phyloP scores from a whole-genome alignment of 2,113 vertebrate genomes.

The Edolisoma coerulescens region DNA sequence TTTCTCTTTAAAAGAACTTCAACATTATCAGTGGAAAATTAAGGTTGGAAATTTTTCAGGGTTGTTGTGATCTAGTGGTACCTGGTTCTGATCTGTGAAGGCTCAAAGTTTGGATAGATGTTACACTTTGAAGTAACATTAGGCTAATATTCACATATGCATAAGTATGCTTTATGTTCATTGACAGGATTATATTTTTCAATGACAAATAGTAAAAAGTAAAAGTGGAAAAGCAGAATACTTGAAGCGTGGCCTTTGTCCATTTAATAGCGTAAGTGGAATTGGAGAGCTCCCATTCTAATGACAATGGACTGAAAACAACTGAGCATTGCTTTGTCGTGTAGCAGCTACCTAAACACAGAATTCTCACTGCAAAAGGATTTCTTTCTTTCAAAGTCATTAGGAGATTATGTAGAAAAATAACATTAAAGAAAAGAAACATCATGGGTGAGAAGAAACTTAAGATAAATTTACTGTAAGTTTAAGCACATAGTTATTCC shows the following conservation, averaged over 20 bases:
- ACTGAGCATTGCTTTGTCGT: not conserved
- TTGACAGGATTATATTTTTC: not conserved
- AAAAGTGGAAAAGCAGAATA: not conserved
- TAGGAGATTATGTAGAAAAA: not conserved
- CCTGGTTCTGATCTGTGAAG: not conserved
- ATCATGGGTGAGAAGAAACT: not conserved
- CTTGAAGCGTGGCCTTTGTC: not conserved
- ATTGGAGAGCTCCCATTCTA: not conserved
- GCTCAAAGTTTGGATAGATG: not conserved
- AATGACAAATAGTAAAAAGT: not conserved
- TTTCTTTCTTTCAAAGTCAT: not conserved
- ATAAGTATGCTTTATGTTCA: not conserved
- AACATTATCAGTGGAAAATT: not conserved
- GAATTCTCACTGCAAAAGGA: not conserved
- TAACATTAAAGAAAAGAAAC: not conserved
- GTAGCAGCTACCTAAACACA: not conserved
- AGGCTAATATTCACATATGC: not conserved
- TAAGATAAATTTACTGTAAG: not conserved
- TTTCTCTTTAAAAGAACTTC: not conserved
- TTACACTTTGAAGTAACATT: not conserved
- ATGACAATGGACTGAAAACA: not conserved
- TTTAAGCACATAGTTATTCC: not conserved
- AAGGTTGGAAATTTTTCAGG: not conserved
- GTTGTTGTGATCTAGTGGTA: not conserved
- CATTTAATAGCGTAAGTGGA: not conserved